Evolutionary conservation across 2,113 vertebrate species (phyloP).

Genomic region (Hippopotamus amphibius): DNA sequence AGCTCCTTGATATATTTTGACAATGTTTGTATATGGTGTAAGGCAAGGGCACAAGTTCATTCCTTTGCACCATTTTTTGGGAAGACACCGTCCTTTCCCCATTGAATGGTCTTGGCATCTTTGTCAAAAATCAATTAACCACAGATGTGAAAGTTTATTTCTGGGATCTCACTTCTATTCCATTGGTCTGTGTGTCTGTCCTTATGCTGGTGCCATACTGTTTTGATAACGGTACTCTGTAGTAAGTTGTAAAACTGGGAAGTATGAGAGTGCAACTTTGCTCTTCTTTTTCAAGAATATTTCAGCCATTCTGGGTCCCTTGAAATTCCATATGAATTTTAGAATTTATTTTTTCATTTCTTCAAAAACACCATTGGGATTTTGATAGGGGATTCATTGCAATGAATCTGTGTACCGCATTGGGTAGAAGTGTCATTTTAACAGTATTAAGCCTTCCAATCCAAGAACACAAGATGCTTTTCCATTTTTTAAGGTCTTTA

Average conservation of each 20-base stretch:
- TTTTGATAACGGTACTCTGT: background rate
- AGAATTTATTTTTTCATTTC: background rate
- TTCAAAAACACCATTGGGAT: background rate
- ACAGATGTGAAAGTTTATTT: background rate
- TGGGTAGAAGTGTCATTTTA: background rate
- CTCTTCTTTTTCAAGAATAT: background rate
- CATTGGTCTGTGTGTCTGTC: background rate
- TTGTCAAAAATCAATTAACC: background rate
- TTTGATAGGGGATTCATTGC: background rate
- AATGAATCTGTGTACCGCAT: background rate
- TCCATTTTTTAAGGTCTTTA: background rate
- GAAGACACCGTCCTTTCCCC: background rate
- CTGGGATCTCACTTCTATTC: background rate
- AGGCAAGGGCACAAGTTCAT: background rate
- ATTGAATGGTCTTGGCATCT: background rate
- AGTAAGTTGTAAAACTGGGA: background rate
- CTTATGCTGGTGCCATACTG: no score
- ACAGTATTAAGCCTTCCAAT: background rate
- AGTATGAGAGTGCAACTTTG: background rate
- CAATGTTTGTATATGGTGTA: background rate
- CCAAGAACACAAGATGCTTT: background rate
- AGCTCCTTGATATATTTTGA: background rate
- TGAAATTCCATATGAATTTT: background rate
- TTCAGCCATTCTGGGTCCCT: background rate
- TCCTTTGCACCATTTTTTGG: background rate